Conservation (phyloP, 2,113 vertebrate genomes). For the Baryphthengus martii region DNA sequence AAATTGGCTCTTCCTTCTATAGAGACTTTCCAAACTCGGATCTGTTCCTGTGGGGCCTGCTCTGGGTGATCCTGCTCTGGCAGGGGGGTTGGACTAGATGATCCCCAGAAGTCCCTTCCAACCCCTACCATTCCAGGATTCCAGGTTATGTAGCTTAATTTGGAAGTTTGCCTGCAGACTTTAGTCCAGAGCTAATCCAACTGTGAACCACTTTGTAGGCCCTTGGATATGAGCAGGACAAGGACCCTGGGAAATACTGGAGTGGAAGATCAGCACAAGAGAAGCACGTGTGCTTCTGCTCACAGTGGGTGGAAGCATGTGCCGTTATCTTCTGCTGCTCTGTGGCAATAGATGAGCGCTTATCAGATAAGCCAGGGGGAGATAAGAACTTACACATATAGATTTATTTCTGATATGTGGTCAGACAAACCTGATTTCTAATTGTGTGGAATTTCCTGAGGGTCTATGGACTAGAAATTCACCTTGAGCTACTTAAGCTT, state of each 20-base stretch:
- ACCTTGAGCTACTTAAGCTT: background rate
- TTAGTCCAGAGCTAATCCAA: background rate
- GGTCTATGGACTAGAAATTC: background rate
- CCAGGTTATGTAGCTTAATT: background rate
- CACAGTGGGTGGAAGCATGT: accelerated
- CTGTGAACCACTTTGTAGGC: background rate
- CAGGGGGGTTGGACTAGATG: too few species aligned
- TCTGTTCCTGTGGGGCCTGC: too few species aligned
- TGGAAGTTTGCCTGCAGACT: background rate
- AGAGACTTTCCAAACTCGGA: too few species aligned
- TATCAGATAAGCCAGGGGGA: background rate
- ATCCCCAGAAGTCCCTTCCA: too few species aligned
- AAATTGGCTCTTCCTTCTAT: background rate
- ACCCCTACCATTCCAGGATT: too few species aligned
- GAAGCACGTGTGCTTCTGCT: background rate
- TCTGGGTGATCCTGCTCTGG: too few species aligned
- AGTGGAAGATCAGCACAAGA: background rate
- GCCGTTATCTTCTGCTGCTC: background rate
- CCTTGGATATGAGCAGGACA: background rate
- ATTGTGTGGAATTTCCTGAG: background rate
- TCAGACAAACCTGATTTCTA: background rate
- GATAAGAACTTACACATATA: background rate
- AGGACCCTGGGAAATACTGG: background rate
- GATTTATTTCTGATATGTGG: background rate
- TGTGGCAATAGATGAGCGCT: background rate